Percentiles rank a stretch among this genome's conserved stretches.
Evolutionary conservation across 2,888 invertebrate genomes (phyloP).

Genomic region (Nasonia oneida): DNA sequence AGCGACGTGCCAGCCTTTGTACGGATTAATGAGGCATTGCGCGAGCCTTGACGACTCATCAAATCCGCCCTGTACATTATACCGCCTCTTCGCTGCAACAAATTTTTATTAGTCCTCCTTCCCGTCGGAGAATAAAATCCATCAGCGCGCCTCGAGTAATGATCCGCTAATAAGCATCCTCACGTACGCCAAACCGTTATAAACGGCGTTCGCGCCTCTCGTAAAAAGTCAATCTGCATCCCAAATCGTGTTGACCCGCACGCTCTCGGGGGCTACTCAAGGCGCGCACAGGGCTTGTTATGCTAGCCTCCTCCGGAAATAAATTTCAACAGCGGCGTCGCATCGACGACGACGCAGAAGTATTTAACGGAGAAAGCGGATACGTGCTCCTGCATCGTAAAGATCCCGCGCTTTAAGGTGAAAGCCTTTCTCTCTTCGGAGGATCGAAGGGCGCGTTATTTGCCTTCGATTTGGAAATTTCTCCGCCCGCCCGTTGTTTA

Average conservation of each 20-base stretch:
- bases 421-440: slow-evolving; percentile 10
- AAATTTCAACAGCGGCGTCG: slow-evolving; percentile 60
- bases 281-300: not conserved
- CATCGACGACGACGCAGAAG: slow-evolving; percentile 59
- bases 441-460: not conserved
- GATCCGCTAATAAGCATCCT: slow-evolving; percentile 4
- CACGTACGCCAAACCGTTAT: not conserved
- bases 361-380: slow-evolving; percentile 44
- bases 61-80: not conserved
- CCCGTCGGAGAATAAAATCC: not conserved
- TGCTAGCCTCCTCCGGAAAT: slow-evolving; percentile 38
- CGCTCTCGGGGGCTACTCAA: slow-evolving; percentile 2
- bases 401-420: slow-evolving; percentile 38
- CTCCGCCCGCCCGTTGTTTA: slow-evolving; percentile 2
- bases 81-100: not conserved
- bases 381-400: slow-evolving; percentile 61
- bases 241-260: not conserved
- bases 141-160: not conserved
- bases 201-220: not conserved
- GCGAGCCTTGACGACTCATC: not conserved
- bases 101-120: not conserved
- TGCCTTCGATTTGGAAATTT: not conserved
- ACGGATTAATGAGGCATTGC: not conserved
- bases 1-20: not conserved
- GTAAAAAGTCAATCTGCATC: slow-evolving; percentile 28